These are phyloP conservation scores for Colossoma macropomum DNA, from an alignment of 2,113 vertebrate species.

Conservation along the genomic window DNA sequence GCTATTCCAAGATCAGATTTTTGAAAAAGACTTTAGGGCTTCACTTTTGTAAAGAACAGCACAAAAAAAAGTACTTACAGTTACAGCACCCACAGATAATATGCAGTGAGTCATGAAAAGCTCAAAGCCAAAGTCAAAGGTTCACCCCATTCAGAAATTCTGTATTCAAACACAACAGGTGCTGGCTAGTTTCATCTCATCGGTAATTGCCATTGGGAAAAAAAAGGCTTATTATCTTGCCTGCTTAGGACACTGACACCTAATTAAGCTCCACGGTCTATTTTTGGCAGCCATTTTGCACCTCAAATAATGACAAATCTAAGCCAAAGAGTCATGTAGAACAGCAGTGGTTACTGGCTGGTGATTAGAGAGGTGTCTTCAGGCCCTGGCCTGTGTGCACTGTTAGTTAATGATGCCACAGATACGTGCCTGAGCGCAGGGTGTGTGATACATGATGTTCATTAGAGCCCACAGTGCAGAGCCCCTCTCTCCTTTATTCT, in stretches of 20 bases:
- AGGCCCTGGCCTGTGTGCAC: conserved; percentile 76
- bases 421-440: conserved; percentile 80
- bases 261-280: conserved; percentile 34
- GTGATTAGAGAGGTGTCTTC: conserved; percentile 75
- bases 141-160: neutral
- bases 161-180: conserved; percentile 9
- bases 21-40: no score
- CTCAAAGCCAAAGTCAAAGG: neutral
- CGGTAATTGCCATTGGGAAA: conserved; percentile 1
- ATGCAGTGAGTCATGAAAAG: neutral
- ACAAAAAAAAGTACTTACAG: neutral
- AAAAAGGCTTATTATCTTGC: neutral
- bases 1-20: no score
- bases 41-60: neutral
- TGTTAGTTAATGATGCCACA: conserved; percentile 83
- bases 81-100: neutral
- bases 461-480: conserved; percentile 83
- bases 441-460: conserved; percentile 99
- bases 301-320: conserved; percentile 37
- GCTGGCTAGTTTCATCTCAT: neutral
- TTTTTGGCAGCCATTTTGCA: conserved; percentile 42
- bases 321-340: conserved; percentile 42
- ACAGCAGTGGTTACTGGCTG: conserved; percentile 61
- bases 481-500: conserved; percentile 76
- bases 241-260: conserved; percentile 28